phyloP scores from a whole-genome alignment of 2,888 invertebrate genomes.

The Prosapia bicincta region DNA sequence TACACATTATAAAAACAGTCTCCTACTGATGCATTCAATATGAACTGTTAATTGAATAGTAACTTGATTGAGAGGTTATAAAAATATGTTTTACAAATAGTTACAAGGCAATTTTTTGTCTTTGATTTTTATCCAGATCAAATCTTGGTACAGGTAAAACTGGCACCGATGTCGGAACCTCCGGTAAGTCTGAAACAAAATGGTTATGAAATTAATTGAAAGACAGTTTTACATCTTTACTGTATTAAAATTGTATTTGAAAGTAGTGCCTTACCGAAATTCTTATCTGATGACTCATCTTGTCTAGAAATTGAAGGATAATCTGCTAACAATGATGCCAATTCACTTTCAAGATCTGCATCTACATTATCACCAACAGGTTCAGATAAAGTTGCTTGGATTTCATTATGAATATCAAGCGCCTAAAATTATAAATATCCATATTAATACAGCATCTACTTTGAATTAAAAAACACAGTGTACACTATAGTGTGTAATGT shows the following conservation, averaged over 20 bases:
- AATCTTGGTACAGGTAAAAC: not conserved
- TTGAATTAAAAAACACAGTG: too few relatives aligned
- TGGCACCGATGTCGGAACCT: not conserved
- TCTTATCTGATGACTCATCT: not conserved
- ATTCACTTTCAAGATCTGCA: slow-evolving; percentile 63
- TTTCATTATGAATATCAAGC: slow-evolving; percentile 55
- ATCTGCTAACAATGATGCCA: slow-evolving; percentile 55
- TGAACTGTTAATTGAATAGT: too few relatives aligned
- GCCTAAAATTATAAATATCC: slow-evolving; percentile 47
- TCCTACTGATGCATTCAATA: too few relatives aligned
- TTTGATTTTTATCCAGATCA: not conserved
- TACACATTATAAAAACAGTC: too few relatives aligned
- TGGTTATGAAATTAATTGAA: too few relatives aligned
- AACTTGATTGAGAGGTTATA: not conserved
- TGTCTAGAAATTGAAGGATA: not conserved
- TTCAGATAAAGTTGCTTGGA: slow-evolving; percentile 53
- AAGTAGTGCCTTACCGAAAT: not conserved
- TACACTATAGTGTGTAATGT: too few relatives aligned
- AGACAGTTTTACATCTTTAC: too few relatives aligned
- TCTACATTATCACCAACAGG: slow-evolving; percentile 53
- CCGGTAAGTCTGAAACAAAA: not conserved
- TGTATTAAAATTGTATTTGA: too few relatives aligned
- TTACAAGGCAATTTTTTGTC: not conserved
- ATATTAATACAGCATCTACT: not conserved
- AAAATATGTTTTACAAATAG: not conserved